Percentiles rank a stretch among this genome's conserved stretches.
phyloP scores from a whole-genome alignment of 2,888 invertebrate genomes.

The Parnassius smintheus region DNA sequence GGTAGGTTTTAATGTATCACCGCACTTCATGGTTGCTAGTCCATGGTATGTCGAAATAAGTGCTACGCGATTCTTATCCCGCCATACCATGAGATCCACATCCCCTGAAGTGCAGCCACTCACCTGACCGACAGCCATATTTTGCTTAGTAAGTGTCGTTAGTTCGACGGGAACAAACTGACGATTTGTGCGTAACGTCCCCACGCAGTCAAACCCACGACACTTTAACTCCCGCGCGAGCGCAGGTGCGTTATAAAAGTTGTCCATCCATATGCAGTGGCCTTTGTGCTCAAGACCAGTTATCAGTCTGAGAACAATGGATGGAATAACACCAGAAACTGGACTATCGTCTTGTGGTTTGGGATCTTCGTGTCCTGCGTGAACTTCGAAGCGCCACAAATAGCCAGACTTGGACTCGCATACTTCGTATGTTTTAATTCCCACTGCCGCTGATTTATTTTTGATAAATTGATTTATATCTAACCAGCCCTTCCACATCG shows the following conservation, averaged over 20 bases:
- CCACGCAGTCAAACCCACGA: conserved; percentile 29
- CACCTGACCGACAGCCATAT: conserved; percentile 31
- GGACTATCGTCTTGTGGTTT: conserved; percentile 16
- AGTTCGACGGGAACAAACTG: conserved; percentile 33
- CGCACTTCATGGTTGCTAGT: no score
- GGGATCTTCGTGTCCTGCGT: no score
- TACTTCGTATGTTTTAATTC: conserved; percentile 32
- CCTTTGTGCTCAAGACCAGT: conserved; percentile 35
- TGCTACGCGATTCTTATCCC: no score
- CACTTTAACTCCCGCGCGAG: conserved; percentile 36
- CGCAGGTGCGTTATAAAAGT: conserved; percentile 35
- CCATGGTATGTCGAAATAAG: no score
- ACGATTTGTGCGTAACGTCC: conserved; percentile 34
- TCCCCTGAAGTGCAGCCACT: conserved; percentile 29
- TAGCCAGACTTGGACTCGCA: no score
- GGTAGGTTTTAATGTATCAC: no score
- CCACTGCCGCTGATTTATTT: conserved; percentile 29
- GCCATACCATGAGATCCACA: conserved; percentile 29
- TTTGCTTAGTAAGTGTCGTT: conserved; percentile 22
- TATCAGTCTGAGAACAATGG: conserved; percentile 29
- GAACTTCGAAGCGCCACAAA: no score
- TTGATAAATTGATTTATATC: conserved; percentile 34
- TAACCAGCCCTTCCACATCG: conserved; percentile 35
- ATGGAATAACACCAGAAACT: conserved; percentile 23
- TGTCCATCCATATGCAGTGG: conserved; percentile 38